Base-by-base conservation (phyloP, 2,113 vertebrate genomes). In the Crocuta crocuta region DNA sequence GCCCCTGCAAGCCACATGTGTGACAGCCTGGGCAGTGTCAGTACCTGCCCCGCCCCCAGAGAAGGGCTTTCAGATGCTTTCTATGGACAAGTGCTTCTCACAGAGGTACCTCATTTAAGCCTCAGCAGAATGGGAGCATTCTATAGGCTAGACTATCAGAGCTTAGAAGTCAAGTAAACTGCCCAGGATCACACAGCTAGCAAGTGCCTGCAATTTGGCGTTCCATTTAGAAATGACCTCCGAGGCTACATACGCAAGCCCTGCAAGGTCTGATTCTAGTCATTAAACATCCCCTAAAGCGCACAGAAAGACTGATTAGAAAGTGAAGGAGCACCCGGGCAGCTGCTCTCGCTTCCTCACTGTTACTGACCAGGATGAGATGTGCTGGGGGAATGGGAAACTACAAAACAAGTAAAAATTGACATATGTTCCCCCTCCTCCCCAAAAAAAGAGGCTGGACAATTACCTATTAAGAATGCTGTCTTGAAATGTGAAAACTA, bases 401-500 rank as follows among this genome's bases (percentile, higher is more conserved):
- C 35, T 53, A 11, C 5, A 50, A 65, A 85, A 94, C 16, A 50
- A 84, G 43, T 23, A 66, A 55, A 92, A 94, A 82, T 4, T 65
- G 50, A 88, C 73, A 86, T 55, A 95, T 28, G 39, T 43, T 2
- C 35, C 35, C 39, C 39, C 39, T n/a, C 39, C 39, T 3, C 94
- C 65, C 97, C 98, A 98, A 35, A 94, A 31, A 33, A 24, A 45
- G 48, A 83, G 71, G 96, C 90, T 89, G 58, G 86, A 63, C 97
- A 97, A 95, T 97, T 97, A 97, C 35, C 66, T 43, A 70, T 79
- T 31, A 96, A 92, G 43, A 92, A 98, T 97, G 96, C 93, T 97
- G 98, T 73, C 73, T 91, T 97, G 73, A 86, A 80, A 94, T 78
- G 10, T 78, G 97, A 98, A 98, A 98, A 86, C 95, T 98, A 95